These are phyloP conservation scores for Callyntrura sp. DNA, from an alignment of 2,888 invertebrate species.

Conservation along the genomic window DNA sequence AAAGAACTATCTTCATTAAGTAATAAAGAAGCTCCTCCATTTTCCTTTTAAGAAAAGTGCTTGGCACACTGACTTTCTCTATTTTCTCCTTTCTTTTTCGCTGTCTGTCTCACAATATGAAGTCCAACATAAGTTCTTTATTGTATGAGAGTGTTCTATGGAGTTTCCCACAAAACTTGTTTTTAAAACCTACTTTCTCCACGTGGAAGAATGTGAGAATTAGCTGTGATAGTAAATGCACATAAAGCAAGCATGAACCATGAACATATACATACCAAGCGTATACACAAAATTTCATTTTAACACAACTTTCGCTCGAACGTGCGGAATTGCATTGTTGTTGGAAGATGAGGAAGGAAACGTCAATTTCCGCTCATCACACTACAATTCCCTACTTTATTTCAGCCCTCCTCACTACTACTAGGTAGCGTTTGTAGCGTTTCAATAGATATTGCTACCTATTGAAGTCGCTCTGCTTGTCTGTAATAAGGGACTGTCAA, in stretches of 20 bases:
- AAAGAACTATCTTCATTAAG: constrained; percentile 59
- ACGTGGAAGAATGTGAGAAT: too few relatives aligned
- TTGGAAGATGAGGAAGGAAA: constrained; percentile 53
- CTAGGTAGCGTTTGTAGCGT: too few relatives aligned
- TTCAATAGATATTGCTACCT: too few relatives aligned
- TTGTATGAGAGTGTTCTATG: too few relatives aligned
- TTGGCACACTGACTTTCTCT: neutral
- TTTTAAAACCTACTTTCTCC: too few relatives aligned
- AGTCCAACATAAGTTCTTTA: neutral
- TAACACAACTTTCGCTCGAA: too few relatives aligned
- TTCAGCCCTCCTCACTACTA: neutral
- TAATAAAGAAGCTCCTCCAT: constrained; percentile 36
- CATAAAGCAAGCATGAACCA: neutral
- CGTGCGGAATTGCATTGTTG: neutral
- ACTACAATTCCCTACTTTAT: constrained; percentile 47
- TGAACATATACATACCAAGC: neutral
- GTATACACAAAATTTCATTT: too few relatives aligned
- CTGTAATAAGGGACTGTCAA: too few relatives aligned
- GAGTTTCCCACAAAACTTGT: neutral
- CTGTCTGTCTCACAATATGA: neutral
- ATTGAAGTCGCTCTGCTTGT: too few relatives aligned
- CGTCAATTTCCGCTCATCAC: constrained; percentile 71
- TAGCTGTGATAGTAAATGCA: neutral
- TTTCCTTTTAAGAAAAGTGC: constrained; percentile 18
- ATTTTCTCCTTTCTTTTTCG: neutral